Conservation (phyloP, 2,888 invertebrate species). For the Ennomos erosarius region DNA sequence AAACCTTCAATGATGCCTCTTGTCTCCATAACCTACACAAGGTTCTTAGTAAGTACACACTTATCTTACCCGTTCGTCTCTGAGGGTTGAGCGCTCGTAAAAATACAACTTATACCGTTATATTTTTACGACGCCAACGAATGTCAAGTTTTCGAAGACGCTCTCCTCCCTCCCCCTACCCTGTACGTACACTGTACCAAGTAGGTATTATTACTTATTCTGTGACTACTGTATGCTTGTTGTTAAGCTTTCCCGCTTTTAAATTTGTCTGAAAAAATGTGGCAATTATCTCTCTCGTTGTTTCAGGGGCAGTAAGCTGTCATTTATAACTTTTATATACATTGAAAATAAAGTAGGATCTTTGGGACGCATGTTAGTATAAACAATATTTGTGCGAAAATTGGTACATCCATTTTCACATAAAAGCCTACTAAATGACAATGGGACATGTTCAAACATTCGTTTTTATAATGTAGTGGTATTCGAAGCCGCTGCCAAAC, state of each 20-base stretch:
- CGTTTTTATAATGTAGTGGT: too few relatives aligned
- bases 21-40: slow-evolving; percentile 31
- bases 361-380: too few relatives aligned
- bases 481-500: too few relatives aligned
- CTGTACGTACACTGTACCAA: slow-evolving; percentile 37
- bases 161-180: slow-evolving; percentile 45
- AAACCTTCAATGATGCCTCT: slow-evolving; percentile 33
- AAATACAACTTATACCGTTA: slow-evolving; percentile 79
- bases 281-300: slow-evolving; percentile 10
- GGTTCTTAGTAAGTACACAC: slow-evolving; percentile 37
- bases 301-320: slow-evolving; percentile 1
- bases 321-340: background rate
- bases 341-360: background rate
- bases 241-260: slow-evolving; percentile 43
- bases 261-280: slow-evolving; percentile 26
- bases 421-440: too few relatives aligned
- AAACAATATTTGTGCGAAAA: too few relatives aligned
- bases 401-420: too few relatives aligned
- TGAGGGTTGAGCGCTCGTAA: slow-evolving; percentile 70
- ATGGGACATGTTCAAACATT: too few relatives aligned
- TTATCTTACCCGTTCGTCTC: slow-evolving; percentile 59
- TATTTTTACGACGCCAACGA: slow-evolving; percentile 80
- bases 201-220: too few relatives aligned
- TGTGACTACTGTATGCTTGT: slow-evolving; percentile 50
- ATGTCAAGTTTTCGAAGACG: slow-evolving; percentile 77